These are phyloP conservation scores for chimpanzee (Pan troglodytes) DNA, from an alignment of 2,113 vertebrate species.

Conservation along the genomic window DNA sequence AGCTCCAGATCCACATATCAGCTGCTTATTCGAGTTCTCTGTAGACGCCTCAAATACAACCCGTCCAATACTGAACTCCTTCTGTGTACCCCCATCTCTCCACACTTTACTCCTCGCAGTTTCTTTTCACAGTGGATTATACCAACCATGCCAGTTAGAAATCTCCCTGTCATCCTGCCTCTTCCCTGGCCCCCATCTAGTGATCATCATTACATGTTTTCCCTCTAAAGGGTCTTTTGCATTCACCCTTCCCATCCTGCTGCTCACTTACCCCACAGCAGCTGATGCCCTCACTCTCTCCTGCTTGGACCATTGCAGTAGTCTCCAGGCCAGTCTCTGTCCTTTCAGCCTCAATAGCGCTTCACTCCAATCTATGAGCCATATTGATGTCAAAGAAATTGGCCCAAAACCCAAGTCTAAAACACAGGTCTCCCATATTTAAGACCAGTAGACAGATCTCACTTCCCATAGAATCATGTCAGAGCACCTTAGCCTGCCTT, in stretches of 20 bases:
- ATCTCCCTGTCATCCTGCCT: neutral
- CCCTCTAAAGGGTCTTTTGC: neutral
- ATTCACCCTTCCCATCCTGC: neutral
- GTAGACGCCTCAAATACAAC: neutral
- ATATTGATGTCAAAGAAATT: neutral
- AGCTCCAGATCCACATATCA: neutral
- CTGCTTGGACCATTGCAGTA: neutral
- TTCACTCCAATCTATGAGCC: neutral
- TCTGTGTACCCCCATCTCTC: neutral
- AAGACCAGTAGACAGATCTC: neutral
- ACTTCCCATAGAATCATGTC: neutral
- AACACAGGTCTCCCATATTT: neutral
- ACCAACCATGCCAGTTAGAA: neutral
- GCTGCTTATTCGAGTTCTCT: neutral
- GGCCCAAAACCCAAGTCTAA: neutral
- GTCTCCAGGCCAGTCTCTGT: neutral
- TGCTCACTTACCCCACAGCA: neutral
- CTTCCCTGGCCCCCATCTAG: neutral
- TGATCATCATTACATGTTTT: neutral
- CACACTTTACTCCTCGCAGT: neutral
- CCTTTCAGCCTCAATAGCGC: neutral
- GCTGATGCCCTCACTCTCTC: neutral
- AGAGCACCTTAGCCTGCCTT: neutral
- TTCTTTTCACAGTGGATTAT: neutral
- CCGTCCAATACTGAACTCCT: neutral